phyloP scores from a whole-genome alignment of 2,888 invertebrate genomes.

The Tachina fera region DNA sequence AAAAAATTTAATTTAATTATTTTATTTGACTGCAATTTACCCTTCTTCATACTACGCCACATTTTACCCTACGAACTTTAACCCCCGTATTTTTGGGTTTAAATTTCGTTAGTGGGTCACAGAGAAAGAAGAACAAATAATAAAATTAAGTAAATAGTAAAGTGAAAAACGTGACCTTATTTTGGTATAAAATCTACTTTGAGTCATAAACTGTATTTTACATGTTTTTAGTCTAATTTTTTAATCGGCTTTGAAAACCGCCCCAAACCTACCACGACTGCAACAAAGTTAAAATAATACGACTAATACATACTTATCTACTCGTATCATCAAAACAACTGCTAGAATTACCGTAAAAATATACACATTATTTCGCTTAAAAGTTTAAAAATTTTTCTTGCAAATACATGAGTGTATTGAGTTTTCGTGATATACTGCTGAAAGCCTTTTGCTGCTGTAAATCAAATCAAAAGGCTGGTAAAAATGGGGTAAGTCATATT shows the following conservation, averaged over 20 bases:
- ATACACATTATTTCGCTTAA: constrained; percentile 1
- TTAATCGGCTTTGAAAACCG: constrained; percentile 38
- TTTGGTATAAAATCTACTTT: constrained; percentile 6
- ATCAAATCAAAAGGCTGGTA: constrained; percentile 75
- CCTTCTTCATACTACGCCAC: constrained; percentile 45
- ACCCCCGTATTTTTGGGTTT: neutral
- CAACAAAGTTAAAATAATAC: constrained; percentile 5
- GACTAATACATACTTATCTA: neutral
- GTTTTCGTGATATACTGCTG: constrained; percentile 64
- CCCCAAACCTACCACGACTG: neutral
- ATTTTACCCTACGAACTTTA: neutral
- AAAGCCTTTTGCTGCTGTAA: constrained; percentile 76
- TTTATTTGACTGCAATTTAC: neutral
- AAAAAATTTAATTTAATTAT: constrained; percentile 5
- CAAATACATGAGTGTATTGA: constrained; percentile 69
- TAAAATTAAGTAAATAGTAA: too few relatives aligned
- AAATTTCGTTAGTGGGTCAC: constrained; percentile 18
- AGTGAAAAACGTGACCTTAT: constrained; percentile 38
- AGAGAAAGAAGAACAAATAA: neutral
- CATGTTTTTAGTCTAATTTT: constrained; percentile 12
- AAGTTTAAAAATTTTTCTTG: constrained; percentile 25
- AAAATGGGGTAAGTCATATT: constrained; percentile 80
- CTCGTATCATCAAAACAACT: neutral
- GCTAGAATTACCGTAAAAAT: constrained; percentile 1
- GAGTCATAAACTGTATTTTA: constrained; percentile 17